Percentiles rank a stretch among this genome's conserved stretches.
phyloP scores from a whole-genome alignment of 2,888 invertebrate species.

The Sarcophaga subvicina region DNA sequence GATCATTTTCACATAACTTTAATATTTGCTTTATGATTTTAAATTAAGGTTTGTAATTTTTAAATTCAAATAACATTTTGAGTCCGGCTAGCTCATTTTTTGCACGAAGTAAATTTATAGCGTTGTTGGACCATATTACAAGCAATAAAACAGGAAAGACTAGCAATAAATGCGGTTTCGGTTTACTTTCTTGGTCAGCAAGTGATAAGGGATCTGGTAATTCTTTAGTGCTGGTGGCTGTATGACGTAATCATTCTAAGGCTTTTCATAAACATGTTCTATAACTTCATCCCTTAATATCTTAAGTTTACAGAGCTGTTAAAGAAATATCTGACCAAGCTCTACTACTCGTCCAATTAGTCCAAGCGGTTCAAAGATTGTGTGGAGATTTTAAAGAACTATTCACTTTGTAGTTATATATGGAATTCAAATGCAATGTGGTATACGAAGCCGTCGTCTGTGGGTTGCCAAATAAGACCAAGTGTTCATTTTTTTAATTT shows the following conservation, averaged over 20 bases:
- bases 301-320: conserved; percentile 25
- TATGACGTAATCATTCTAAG: background rate
- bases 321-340: conserved; percentile 32
- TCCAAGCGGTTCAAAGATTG: conserved; percentile 57
- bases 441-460: conserved; percentile 27
- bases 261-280: conserved; percentile 8
- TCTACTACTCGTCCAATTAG: conserved; percentile 27
- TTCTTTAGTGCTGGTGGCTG: background rate
- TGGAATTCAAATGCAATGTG: conserved; percentile 12
- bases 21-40: background rate
- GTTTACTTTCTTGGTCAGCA: background rate
- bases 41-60: background rate
- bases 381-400: conserved; percentile 26
- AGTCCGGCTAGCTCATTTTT: background rate
- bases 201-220: background rate
- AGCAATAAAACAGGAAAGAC: background rate
- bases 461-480: conserved; percentile 56
- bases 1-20: conserved; percentile 1
- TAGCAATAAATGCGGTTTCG: too few relatives aligned
- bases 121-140: background rate
- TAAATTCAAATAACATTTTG: background rate
- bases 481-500: conserved; percentile 43
- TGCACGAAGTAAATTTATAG: background rate
- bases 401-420: conserved; percentile 35
- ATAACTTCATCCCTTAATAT: background rate